A percentile compares a stretch with the other conserved stretches of the same genome.
phyloP scores from a whole-genome alignment of 1,140 invertebrate species.

The Drosophila aff. region DNA sequence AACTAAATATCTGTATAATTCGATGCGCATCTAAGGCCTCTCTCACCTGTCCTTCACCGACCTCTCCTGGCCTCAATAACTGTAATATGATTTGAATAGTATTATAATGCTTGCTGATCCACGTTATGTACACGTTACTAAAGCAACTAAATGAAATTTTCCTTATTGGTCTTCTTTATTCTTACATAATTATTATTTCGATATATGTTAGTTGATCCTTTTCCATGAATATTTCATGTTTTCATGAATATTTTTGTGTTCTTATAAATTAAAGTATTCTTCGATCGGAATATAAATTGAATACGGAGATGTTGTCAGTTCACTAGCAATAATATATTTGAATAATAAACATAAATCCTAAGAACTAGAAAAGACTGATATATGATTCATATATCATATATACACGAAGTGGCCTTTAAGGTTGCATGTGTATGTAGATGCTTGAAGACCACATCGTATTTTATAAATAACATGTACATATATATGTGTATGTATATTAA shows the following conservation, averaged over 20 bases:
- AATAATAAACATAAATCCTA: conserved; percentile 13
- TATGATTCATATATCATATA: conserved; percentile 1
- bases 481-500: not conserved
- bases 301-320: conserved; percentile 16
- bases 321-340: conserved; percentile 28
- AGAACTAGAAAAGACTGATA: conserved; percentile 10
- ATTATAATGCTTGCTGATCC: conserved; percentile 50
- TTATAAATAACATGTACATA: conserved; percentile 2
- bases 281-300: not conserved
- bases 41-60: conserved; percentile 91
- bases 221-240: not conserved
- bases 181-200: not conserved
- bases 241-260: not conserved
- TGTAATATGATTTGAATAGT: conserved; percentile 85
- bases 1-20: conserved; percentile 45
- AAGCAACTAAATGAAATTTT: conserved; percentile 1
- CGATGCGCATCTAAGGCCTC: conserved; percentile 31
- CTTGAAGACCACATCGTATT: not conserved
- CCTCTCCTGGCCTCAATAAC: conserved; percentile 91
- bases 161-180: not conserved
- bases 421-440: not conserved
- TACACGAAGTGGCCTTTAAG: not conserved
- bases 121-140: conserved; percentile 18
- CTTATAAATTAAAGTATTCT: not conserved
- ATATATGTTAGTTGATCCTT: not conserved